Evolutionary conservation across 2,797 vertebrate genomes (phyloP).

Genomic region (Melanotaenia nigrans): DNA sequence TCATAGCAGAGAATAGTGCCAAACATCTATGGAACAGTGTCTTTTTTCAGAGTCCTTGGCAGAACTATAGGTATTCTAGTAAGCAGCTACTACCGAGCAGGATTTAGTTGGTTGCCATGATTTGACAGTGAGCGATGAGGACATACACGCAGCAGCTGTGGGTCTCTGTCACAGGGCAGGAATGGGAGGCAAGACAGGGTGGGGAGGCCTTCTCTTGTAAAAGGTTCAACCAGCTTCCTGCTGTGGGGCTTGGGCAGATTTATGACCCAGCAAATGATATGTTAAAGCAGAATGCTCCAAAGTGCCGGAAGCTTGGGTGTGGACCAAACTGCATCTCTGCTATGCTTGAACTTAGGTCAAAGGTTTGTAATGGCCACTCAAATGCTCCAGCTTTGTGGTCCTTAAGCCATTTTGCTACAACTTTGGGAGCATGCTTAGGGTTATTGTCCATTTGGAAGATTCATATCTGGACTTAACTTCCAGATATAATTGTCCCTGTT

Average conservation of each 20-base stretch:
- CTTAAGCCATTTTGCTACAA: neutral
- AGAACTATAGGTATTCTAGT: conserved; percentile 50
- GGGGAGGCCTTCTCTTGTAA: conserved; percentile 47
- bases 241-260: conserved; percentile 67
- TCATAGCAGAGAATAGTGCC: conserved; percentile 54
- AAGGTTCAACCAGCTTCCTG: conserved; percentile 64
- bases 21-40: conserved; percentile 62
- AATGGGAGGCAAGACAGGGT: conserved; percentile 49
- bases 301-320: conserved; percentile 49
- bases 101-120: conserved; percentile 62
- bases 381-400: neutral
- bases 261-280: conserved; percentile 67
- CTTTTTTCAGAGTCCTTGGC: conserved; percentile 62
- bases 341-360: conserved; percentile 26
- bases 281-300: conserved; percentile 55
- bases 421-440: neutral
- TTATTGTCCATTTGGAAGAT: neutral
- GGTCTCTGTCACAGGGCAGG: conserved; percentile 68
- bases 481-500: neutral
- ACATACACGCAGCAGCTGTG: conserved; percentile 76
- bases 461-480: neutral
- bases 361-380: conserved; percentile 14
- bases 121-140: conserved; percentile 75
- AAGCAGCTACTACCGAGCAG: conserved; percentile 61
- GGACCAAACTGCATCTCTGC: conserved; percentile 29